These are phyloP conservation scores for Lepidurus apus DNA, from an alignment of 1,140 invertebrate genomes.

Conservation along the genomic window DNA sequence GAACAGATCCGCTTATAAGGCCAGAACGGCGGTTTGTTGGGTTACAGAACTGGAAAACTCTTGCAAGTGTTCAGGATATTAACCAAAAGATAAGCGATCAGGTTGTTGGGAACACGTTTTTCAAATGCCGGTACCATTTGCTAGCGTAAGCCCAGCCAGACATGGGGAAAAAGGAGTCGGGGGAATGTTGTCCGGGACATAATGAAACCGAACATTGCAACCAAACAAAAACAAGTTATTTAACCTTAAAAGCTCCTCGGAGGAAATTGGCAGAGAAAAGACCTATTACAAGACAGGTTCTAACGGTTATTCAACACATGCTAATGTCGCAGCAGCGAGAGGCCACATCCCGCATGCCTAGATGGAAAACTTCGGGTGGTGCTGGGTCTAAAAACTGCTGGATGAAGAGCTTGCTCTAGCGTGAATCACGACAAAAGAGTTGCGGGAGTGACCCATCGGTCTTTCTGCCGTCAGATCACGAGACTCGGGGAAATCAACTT, in stretches of 20 bases:
- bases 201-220: too few species aligned
- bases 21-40: background rate
- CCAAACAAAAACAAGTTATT: too few species aligned
- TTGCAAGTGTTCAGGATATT: background rate
- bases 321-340: background rate
- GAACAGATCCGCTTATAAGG: background rate
- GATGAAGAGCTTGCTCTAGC: constrained; percentile 14
- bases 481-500: background rate
- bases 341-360: background rate
- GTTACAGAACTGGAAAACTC: background rate
- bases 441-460: constrained; percentile 1
- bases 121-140: background rate
- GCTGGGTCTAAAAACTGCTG: background rate
- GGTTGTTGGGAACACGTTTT: background rate
- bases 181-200: too few species aligned
- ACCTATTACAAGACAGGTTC: too few species aligned
- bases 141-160: too few species aligned
- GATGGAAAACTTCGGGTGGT: too few species aligned
- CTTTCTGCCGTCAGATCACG: constrained; percentile 11
- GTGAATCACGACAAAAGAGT: constrained; percentile 19
- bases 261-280: too few species aligned
- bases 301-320: background rate
- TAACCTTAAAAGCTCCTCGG: too few species aligned
- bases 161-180: too few species aligned
- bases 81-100: background rate